These are phyloP conservation scores for Rhopalosiphum padi DNA, from an alignment of 1,140 invertebrate genomes.

Conservation along the genomic window DNA sequence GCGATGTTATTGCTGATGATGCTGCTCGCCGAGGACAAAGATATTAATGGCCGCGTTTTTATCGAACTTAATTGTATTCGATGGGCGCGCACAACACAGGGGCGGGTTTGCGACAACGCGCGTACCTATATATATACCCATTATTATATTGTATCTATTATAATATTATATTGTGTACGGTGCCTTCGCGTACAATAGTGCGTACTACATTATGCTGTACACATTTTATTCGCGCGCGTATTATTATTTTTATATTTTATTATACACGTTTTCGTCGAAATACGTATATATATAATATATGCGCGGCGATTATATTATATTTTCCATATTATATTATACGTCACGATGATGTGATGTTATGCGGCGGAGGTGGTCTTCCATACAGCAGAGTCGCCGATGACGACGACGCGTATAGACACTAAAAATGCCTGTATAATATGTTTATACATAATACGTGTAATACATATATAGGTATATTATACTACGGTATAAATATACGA, in stretches of 20 bases:
- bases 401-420: not conserved
- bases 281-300: not conserved
- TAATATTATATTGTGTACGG: not conserved
- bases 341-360: not conserved
- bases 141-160: not conserved
- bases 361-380: not conserved
- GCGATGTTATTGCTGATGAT: not conserved
- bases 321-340: not conserved
- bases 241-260: slow-evolving; percentile 9
- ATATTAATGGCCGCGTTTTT: slow-evolving; percentile 16
- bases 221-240: not conserved
- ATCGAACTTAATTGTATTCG: slow-evolving; percentile 14
- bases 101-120: not conserved
- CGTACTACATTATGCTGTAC: not conserved
- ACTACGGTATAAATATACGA: too few relatives aligned
- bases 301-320: not conserved
- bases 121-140: not conserved
- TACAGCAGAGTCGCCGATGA: not conserved
- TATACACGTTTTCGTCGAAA: not conserved
- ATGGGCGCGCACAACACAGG: not conserved
- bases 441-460: not conserved
- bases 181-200: not conserved
- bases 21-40: not conserved
- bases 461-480: not conserved
- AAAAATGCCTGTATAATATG: not conserved